Evolutionary conservation across 30 jellyfish, hydroid and myxozoan species (phyloP).

Genomic region (Aurelia aurita complex sp. Pacific): DNA sequence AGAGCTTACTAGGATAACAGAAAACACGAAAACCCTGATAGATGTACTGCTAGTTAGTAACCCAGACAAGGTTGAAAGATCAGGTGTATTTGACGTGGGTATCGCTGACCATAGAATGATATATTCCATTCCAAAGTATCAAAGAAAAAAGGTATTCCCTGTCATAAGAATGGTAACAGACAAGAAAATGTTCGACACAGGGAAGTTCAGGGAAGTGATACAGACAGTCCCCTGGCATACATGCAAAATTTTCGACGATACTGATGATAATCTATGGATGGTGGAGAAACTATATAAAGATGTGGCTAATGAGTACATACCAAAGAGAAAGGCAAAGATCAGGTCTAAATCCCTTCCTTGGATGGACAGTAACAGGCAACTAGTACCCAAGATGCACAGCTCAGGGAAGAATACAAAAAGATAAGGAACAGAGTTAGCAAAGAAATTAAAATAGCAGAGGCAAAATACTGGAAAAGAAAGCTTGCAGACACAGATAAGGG

Average conservation of each 20-base stretch:
- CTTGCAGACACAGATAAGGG: conserved; percentile 44
- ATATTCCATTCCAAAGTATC: background rate
- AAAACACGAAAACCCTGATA: conserved; percentile 6
- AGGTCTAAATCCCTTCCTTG: no score
- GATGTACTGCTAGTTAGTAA: conserved; percentile 8
- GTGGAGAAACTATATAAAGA: no score
- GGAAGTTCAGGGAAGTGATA: conserved; percentile 27
- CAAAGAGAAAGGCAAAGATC: no score
- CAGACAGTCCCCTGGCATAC: conserved; percentile 65
- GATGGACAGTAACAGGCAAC: no score
- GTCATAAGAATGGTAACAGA: background rate
- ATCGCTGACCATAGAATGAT: conserved; percentile 17
- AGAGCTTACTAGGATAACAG: conserved; percentile 9
- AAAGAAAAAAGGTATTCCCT: conserved; percentile 17
- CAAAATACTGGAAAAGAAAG: conserved; percentile 37
- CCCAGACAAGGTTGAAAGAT: conserved; percentile 12
- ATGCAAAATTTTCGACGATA: conserved; percentile 30
- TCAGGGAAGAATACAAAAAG: conserved; percentile 32
- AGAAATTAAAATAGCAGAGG: conserved; percentile 42
- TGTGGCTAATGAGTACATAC: no score
- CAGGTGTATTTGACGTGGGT: conserved; percentile 26
- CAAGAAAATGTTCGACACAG: conserved; percentile 18
- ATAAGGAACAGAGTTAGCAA: conserved; percentile 12
- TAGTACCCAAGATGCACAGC: conserved; percentile 9
- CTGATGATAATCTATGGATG: no score